These are phyloP conservation scores for Craterocephalus amniculus DNA, from an alignment of 2,797 vertebrate genomes.

Conservation along the genomic window DNA sequence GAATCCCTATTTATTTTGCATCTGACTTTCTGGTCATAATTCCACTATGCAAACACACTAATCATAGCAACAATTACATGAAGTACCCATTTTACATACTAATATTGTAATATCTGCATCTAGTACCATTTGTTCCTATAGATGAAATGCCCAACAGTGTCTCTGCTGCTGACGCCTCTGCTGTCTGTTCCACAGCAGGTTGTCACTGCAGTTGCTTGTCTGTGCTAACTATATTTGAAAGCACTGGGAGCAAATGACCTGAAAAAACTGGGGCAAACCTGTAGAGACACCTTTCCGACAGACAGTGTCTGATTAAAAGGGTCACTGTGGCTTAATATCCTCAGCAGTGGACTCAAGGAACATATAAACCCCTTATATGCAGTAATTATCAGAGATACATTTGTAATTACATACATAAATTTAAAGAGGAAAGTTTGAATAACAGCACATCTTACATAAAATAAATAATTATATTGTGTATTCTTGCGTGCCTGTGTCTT, in stretches of 20 bases:
- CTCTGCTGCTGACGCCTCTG: background rate
- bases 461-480: background rate
- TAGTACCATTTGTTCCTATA: background rate
- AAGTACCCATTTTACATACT: background rate
- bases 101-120: background rate
- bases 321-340: conserved; percentile 16
- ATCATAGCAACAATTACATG: background rate
- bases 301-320: conserved; percentile 3
- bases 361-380: background rate
- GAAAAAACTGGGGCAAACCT: conserved; percentile 46
- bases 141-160: background rate
- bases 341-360: conserved; percentile 2
- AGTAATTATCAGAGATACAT: no score
- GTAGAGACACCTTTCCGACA: conserved; percentile 17
- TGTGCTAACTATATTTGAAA: conserved; percentile 16
- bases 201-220: conserved; percentile 21
- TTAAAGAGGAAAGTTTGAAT: conserved; percentile 8
- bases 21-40: background rate
- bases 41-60: background rate
- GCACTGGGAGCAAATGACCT: conserved; percentile 19
- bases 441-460: background rate
- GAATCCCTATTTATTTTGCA: background rate
- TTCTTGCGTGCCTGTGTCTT: background rate
- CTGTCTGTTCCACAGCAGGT: conserved; percentile 9
- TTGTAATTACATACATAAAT: no score